A percentile compares a stretch with the other conserved stretches of the same genome.
These are phyloP conservation scores for Acleris laterana DNA, from an alignment of 2,888 invertebrate genomes.

Conservation along the genomic window DNA sequence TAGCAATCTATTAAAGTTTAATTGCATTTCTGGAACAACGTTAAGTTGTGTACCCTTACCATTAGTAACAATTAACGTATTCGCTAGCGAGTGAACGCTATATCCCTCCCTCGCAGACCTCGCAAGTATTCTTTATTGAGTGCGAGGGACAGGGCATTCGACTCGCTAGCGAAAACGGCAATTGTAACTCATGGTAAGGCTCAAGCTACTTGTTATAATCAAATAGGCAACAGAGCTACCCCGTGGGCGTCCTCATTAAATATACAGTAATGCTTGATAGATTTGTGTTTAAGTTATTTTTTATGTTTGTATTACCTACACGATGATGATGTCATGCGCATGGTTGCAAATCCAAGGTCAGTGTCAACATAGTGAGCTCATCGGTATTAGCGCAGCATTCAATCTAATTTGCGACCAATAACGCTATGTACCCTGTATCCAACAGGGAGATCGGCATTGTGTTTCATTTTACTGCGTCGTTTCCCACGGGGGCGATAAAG, in stretches of 20 bases:
- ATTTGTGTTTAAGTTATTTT: slow-evolving; percentile 53
- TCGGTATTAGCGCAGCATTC: slow-evolving; percentile 65
- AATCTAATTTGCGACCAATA: slow-evolving; percentile 62
- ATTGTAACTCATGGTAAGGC: too few species aligned
- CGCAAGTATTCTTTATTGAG: too few species aligned
- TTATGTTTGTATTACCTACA: slow-evolving; percentile 42
- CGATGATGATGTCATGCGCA: slow-evolving; percentile 71
- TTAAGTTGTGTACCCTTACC: background rate
- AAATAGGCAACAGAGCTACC: background rate
- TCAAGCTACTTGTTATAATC: background rate
- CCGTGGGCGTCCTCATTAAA: slow-evolving; percentile 8
- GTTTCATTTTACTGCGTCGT: slow-evolving; percentile 23
- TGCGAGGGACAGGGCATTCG: too few species aligned
- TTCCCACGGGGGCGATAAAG: slow-evolving; percentile 19
- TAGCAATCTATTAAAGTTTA: slow-evolving; percentile 20
- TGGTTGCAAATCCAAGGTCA: slow-evolving; percentile 73
- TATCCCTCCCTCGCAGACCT: too few species aligned
- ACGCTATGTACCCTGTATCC: slow-evolving; percentile 37
- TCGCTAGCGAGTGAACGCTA: too few species aligned
- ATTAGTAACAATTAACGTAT: too few species aligned
- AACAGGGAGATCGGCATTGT: slow-evolving; percentile 41
- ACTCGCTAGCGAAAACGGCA: too few species aligned
- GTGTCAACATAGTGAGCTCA: slow-evolving; percentile 77
- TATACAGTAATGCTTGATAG: slow-evolving; percentile 12
- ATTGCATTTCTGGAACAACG: slow-evolving; percentile 10